phyloP scores from a whole-genome alignment of 1,140 invertebrate species.

The Drosophila lowei region DNA sequence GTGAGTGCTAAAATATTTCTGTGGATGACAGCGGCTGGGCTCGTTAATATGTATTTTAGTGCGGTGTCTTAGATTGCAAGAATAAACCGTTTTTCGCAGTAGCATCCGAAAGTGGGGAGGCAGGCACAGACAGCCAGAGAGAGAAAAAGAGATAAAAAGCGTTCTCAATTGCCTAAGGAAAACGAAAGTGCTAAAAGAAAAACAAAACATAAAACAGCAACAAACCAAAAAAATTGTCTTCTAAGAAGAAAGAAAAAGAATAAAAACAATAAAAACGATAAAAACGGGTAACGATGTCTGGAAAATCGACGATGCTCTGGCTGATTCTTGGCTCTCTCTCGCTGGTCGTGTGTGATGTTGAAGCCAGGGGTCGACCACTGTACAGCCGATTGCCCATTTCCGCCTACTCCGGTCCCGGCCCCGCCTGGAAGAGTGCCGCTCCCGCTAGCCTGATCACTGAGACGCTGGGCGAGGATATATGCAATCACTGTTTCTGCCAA shows the following conservation, averaged over 20 bases:
- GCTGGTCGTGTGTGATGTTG: too few species aligned
- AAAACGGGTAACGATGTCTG: too few species aligned
- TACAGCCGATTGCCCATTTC: neutral
- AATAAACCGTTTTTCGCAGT: neutral
- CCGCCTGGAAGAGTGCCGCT: neutral
- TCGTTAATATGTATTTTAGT: constrained; percentile 63
- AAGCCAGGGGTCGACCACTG: neutral
- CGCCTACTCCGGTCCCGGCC: neutral
- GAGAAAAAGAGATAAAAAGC: neutral
- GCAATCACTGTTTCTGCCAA: constrained; percentile 41
- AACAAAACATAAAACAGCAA: too few species aligned
- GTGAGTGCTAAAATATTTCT: constrained; percentile 43
- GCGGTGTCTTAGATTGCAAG: constrained; percentile 28
- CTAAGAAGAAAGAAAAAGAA: too few species aligned
- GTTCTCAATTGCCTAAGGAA: constrained; percentile 2
- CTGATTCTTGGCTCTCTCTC: neutral
- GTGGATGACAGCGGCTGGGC: constrained; percentile 49
- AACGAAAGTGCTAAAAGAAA: constrained; percentile 18
- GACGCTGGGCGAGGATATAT: constrained; percentile 21
- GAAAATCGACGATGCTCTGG: neutral
- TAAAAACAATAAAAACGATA: too few species aligned
- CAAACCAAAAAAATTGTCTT: neutral
- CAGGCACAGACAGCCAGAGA: neutral
- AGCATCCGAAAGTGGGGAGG: too few species aligned
- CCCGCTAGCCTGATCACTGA: neutral